Conservation (phyloP, 2,113 vertebrate genomes). For the Seriola quinqueradiata region DNA sequence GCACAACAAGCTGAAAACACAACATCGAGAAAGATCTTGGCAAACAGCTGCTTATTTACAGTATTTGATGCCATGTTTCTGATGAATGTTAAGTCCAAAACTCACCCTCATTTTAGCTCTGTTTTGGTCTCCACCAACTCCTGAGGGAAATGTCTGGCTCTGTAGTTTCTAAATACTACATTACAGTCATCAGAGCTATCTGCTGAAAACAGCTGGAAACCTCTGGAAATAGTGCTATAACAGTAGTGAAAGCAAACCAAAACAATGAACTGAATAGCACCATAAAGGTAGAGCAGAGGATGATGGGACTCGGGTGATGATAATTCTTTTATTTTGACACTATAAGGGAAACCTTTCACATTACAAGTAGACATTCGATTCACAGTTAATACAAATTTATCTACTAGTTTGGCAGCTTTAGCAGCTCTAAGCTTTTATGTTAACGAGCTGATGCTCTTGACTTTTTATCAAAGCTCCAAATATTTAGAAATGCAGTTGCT, state of each 20-base stretch:
- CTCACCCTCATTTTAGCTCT: too few relatives aligned
- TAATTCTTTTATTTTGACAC: neutral
- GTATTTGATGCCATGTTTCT: too few relatives aligned
- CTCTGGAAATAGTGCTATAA: too few relatives aligned
- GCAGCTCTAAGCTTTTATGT: neutral
- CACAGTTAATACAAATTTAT: neutral
- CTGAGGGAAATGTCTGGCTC: neutral
- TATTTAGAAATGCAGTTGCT: conserved; percentile 1
- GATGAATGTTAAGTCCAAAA: too few relatives aligned
- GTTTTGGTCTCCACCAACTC: neutral
- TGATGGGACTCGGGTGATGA: neutral
- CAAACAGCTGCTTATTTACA: too few relatives aligned
- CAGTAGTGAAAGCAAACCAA: neutral
- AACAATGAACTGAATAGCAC: neutral
- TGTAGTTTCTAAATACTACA: neutral
- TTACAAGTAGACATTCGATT: neutral
- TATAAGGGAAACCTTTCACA: neutral
- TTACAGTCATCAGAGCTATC: too few relatives aligned
- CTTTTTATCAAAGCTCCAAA: neutral
- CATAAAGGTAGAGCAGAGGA: neutral
- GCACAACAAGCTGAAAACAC: neutral
- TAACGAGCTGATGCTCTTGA: neutral
- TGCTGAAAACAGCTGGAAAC: too few relatives aligned
- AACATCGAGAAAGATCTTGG: too few relatives aligned
- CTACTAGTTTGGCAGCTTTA: neutral